Conservation (phyloP, 2,888 invertebrate genomes). For the Trichopoda pennipes region DNA sequence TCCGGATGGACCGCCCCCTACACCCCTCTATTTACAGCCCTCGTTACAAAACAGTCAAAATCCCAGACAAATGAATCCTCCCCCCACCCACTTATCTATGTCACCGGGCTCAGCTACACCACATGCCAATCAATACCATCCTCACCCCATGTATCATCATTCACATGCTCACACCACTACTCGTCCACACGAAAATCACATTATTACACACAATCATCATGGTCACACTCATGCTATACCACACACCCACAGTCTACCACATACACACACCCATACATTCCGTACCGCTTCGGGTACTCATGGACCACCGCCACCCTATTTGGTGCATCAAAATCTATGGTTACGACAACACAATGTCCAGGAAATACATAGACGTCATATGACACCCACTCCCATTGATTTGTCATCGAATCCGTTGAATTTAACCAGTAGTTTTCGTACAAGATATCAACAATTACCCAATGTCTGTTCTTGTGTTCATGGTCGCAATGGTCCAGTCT, state of each 20-base stretch:
- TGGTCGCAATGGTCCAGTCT: conserved; percentile 78
- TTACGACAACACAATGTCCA: conserved; percentile 86
- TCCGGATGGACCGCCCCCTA: conserved; percentile 42
- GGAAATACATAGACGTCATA: conserved; percentile 83
- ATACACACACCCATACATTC: conserved; percentile 63
- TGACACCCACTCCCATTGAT: conserved; percentile 80
- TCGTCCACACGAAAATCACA: conserved; percentile 60
- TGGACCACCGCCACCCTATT: conserved; percentile 84
- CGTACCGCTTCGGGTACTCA: conserved; percentile 66
- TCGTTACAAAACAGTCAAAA: conserved; percentile 48
- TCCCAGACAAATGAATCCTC: conserved; percentile 55
- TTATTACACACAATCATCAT: conserved; percentile 62
- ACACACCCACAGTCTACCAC: conserved; percentile 70
- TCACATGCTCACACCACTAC: conserved; percentile 51
- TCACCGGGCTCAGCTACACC: conserved; percentile 62
- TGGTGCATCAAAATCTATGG: conserved; percentile 88
- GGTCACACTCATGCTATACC: conserved; percentile 71
- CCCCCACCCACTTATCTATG: conserved; percentile 47
- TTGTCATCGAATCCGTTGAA: conserved; percentile 79
- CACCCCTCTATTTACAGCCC: conserved; percentile 58
- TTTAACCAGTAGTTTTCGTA: conserved; percentile 77
- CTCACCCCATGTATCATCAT: conserved; percentile 64
- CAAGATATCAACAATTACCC: conserved; percentile 75
- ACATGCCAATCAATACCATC: conserved; percentile 63
- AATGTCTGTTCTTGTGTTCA: conserved; percentile 79